Evolutionary conservation across 2,113 vertebrate genomes (phyloP).

Genomic region (Podilymbus podiceps): DNA sequence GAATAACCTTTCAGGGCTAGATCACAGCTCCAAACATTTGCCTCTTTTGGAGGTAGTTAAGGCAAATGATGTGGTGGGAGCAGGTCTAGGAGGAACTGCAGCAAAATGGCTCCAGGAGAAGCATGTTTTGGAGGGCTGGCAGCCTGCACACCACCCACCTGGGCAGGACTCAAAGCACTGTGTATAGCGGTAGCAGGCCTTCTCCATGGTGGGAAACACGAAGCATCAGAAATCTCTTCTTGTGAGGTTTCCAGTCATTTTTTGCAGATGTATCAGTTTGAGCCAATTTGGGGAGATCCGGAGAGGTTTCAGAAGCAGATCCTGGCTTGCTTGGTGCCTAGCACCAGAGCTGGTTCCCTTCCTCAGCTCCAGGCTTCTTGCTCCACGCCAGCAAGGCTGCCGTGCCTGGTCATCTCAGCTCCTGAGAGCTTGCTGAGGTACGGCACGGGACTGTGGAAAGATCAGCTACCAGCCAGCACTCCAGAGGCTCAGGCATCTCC

Average conservation of each 20-base stretch:
- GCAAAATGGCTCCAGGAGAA: not conserved
- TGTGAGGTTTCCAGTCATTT: not conserved
- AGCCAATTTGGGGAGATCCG: not conserved
- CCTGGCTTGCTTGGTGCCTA: not conserved
- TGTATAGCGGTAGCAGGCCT: not conserved
- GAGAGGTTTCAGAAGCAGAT: not conserved
- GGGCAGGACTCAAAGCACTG: not conserved
- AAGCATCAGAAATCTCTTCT: not conserved
- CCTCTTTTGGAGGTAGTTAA: not conserved
- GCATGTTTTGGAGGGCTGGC: not conserved
- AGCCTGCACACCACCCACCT: not conserved
- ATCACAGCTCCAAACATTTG: not conserved
- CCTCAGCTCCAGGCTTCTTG: not conserved
- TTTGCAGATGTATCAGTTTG: not conserved
- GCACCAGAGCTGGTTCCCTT: not conserved
- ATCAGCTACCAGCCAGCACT: not conserved
- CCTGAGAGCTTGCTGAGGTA: not conserved
- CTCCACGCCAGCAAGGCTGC: not conserved
- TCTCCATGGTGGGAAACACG: not conserved
- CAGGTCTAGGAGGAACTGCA: not conserved
- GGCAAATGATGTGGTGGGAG: not conserved
- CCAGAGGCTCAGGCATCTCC: accelerated
- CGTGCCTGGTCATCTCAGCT: not conserved
- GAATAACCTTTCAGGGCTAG: not conserved
- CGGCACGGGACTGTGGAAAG: not conserved